Evolutionary conservation across 2,113 vertebrate species (phyloP), one percentile per base, ranked within the genome.

Genomic region (Leucoraja erinaceus): DNA sequence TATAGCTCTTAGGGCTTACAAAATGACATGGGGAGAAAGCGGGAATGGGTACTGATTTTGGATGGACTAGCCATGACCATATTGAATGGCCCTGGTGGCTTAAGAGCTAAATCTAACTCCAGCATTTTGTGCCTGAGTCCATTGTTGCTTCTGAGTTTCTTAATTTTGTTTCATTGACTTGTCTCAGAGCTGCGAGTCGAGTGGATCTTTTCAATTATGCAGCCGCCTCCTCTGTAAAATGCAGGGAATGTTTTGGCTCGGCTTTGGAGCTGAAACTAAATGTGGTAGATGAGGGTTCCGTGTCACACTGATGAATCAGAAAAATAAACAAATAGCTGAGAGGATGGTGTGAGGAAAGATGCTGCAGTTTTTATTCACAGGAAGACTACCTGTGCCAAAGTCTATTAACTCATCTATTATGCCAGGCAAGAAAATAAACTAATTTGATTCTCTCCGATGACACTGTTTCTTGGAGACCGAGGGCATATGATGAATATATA

Each of bases 241-340:
- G n/a, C 59, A 88, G 63, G 63, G 63, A 88, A 63, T 88, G n/a
- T 88, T 88, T 31, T 88, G n/a, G 83, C 83, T 31, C 59, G 63
- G 28, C 25, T 63, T 63, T 63, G n/a, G 56, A 61, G 7, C 28
- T 2, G 28, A 63, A 61, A 86, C 31, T 31, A 88, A 33, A 63
- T 5, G 14, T 18, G 14, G 28, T 63, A 88, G 63, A 88, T 14
- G 12, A 88, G 56, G 59, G 63, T 59, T 31, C 59, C 3, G 25
- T n/a, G 63, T 31, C n/a, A 6, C 59, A 18, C 61, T 66, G 59
- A 66, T 59, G 28, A 88, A 88, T 66, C 63, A 88, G 31, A 63
- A 7, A 72, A 20, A 18, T 47, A 72, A 72, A 86, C 28, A 86
- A 88, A 88, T 33, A 16, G 83, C 59, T 33, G 14, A 63, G 5